phyloP scores from a whole-genome alignment of 2,113 vertebrate genomes.

The Albula glossodonta region DNA sequence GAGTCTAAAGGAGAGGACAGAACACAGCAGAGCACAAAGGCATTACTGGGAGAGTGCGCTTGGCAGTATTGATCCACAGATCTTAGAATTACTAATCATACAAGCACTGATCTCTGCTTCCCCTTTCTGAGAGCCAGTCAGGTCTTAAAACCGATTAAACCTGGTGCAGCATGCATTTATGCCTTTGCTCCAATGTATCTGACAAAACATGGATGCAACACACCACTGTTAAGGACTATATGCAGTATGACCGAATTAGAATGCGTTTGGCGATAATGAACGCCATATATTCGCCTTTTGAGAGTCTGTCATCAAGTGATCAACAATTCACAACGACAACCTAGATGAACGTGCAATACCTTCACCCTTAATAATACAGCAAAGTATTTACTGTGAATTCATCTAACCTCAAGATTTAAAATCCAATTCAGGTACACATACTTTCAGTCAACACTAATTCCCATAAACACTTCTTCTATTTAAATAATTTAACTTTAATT shows the following conservation, averaged over 20 bases:
- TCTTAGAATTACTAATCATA: slow-evolving; percentile 26
- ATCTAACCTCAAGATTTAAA: slow-evolving; percentile 59
- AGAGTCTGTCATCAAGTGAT: slow-evolving; percentile 21
- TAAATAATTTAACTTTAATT: slow-evolving; percentile 73
- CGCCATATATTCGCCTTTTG: background rate
- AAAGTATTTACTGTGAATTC: slow-evolving; percentile 48
- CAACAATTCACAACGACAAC: slow-evolving; percentile 16
- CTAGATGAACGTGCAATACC: background rate
- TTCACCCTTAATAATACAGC: slow-evolving; percentile 39
- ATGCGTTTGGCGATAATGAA: background rate
- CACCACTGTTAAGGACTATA: too few relatives aligned
- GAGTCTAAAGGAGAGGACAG: slow-evolving; percentile 30
- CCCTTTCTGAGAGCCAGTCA: background rate
- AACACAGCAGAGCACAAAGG: slow-evolving; percentile 32
- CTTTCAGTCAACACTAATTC: slow-evolving; percentile 59
- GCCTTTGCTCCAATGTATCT: too few relatives aligned
- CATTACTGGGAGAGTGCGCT: slow-evolving; percentile 40
- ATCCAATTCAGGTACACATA: slow-evolving; percentile 43
- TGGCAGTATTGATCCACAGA: slow-evolving; percentile 37
- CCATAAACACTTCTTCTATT: slow-evolving; percentile 59
- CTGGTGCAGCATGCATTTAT: slow-evolving; percentile 10
- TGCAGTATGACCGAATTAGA: too few relatives aligned
- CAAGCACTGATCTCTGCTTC: background rate
- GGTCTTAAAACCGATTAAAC: background rate
- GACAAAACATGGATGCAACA: too few relatives aligned